A percentile compares a stretch with the other conserved stretches of the same genome.
These are phyloP conservation scores for Prenolepis imparis DNA, from an alignment of 2,888 invertebrate genomes.

Conservation along the genomic window DNA sequence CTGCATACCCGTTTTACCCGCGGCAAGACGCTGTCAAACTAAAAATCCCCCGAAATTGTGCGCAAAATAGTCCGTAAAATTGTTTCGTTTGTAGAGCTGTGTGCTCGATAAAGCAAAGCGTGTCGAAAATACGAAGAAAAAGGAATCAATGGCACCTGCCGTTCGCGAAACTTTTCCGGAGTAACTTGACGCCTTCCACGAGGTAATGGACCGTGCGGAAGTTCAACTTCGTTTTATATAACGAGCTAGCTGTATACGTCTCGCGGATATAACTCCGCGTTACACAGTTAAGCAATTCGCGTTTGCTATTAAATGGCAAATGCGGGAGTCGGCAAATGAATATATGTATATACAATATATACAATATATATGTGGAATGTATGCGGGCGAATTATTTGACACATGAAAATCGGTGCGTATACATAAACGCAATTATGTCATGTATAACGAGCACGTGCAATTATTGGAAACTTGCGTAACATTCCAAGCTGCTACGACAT, in stretches of 20 bases:
- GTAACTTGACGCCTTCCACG: constrained; percentile 27
- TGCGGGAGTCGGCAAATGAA: neutral
- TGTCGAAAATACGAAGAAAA: constrained; percentile 30
- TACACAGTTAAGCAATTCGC: constrained; percentile 38
- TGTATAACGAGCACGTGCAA: constrained; percentile 41
- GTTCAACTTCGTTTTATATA: constrained; percentile 46
- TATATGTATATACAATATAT: too few relatives aligned
- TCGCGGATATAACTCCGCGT: constrained; percentile 16
- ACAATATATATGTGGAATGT: neutral
- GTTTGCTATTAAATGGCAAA: constrained; percentile 37
- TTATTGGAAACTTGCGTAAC: constrained; percentile 47
- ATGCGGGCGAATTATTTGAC: constrained; percentile 44
- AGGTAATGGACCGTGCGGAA: constrained; percentile 28
- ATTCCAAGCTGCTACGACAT: constrained; percentile 55
- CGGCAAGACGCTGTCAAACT: neutral
- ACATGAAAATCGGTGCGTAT: constrained; percentile 17
- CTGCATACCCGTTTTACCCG: constrained; percentile 61
- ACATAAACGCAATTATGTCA: constrained; percentile 48
- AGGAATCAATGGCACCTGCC: constrained; percentile 43
- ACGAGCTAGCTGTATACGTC: constrained; percentile 40
- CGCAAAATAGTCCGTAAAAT: neutral
- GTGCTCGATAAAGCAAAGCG: constrained; percentile 16
- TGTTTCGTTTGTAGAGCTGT: constrained; percentile 11
- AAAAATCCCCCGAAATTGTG: constrained; percentile 7
- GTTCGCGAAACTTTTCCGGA: constrained; percentile 30